Evolutionary conservation across 2,888 invertebrate species (phyloP).

Genomic region (Drepanosiphum platanoidis): DNA sequence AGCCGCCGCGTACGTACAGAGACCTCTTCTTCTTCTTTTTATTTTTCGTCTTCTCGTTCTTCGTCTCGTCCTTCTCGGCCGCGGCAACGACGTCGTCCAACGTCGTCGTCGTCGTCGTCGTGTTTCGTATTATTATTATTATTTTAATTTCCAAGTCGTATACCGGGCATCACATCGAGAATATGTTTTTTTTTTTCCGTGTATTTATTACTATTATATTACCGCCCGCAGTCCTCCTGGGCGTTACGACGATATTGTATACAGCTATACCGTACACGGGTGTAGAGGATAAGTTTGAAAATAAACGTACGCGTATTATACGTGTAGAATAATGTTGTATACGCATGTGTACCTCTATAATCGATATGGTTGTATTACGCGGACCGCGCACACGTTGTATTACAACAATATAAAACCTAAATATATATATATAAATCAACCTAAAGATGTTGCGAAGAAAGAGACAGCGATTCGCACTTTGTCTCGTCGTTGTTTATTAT

Average conservation of each 20-base stretch:
- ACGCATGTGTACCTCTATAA: no score
- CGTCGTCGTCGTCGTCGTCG: background rate
- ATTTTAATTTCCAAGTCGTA: background rate
- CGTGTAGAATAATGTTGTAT: no score
- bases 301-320: background rate
- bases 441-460: background rate
- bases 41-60: background rate
- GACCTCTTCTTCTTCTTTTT: background rate
- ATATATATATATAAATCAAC: background rate
- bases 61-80: background rate
- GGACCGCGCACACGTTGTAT: background rate
- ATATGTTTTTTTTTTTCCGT: slow-evolving; percentile 18
- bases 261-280: background rate
- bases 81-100: no score
- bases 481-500: background rate
- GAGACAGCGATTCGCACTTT: slow-evolving; percentile 10
- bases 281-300: slow-evolving; percentile 8
- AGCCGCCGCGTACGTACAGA: background rate
- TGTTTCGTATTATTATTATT: background rate
- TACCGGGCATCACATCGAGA: no score
- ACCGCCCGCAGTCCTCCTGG: background rate
- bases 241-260: background rate
- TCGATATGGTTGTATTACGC: background rate
- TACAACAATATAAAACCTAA: no score
- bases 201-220: background rate